Conservation (phyloP, 2,113 vertebrate species). For the Alosa alosa region DNA sequence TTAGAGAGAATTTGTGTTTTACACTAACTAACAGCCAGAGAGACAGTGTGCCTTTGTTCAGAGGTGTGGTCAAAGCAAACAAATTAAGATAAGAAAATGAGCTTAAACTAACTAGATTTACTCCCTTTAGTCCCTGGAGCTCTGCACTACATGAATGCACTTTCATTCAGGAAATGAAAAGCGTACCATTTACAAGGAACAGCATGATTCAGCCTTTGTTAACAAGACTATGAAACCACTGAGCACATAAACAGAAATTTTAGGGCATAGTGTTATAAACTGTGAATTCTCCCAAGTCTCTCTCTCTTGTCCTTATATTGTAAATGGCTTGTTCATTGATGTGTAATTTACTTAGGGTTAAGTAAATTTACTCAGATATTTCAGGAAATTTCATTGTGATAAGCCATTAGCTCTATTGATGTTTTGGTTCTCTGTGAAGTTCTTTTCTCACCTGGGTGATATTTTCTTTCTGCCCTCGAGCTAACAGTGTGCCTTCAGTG, state of each 20-base stretch:
- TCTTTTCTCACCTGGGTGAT: background rate
- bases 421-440: background rate
- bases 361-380: too few relatives aligned
- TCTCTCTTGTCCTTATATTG: background rate
- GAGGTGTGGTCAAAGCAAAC: background rate
- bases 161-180: background rate
- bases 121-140: background rate
- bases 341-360: background rate
- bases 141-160: background rate
- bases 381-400: too few relatives aligned
- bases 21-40: slow-evolving; percentile 6
- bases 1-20: slow-evolving; percentile 22
- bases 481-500: background rate
- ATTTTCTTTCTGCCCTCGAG: background rate
- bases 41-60: slow-evolving; percentile 14
- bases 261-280: background rate
- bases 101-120: background rate
- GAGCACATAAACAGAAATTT: background rate
- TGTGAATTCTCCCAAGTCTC: background rate
- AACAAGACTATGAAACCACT: background rate
- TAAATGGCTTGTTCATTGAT: background rate
- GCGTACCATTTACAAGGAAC: background rate
- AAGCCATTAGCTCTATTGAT: background rate
- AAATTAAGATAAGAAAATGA: slow-evolving; percentile 35
- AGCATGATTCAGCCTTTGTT: background rate